Percentiles rank a stretch among this genome's conserved stretches.
Conservation (phyloP, 1,140 invertebrate species). For the Sycobia sp. region DNA sequence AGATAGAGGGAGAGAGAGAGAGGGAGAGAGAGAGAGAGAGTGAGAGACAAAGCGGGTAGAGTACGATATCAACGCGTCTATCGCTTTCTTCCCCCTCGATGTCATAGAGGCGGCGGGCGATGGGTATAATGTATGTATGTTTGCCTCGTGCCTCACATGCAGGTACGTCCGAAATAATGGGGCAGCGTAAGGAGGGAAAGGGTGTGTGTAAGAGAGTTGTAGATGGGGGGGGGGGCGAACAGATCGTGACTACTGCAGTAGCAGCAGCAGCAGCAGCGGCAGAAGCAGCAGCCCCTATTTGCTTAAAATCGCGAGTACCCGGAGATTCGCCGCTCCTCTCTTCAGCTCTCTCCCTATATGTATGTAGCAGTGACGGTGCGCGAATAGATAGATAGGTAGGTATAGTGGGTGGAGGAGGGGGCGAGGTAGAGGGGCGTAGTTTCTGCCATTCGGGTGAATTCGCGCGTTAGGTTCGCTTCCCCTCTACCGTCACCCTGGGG, state of each 20-base stretch:
- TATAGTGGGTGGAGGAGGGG: not conserved
- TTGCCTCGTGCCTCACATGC: constrained; percentile 16
- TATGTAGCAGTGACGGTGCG: not conserved
- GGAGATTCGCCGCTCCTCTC: not conserved
- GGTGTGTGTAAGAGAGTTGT: too few relatives aligned
- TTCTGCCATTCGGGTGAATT: too few relatives aligned
- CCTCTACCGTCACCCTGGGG: too few relatives aligned
- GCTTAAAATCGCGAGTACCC: constrained; percentile 12
- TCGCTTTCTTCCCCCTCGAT: too few relatives aligned
- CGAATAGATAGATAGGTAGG: not conserved
- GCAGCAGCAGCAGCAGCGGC: too few relatives aligned
- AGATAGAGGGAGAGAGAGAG: not conserved
- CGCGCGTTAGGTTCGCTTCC: not conserved
- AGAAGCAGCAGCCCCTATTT: constrained; percentile 20
- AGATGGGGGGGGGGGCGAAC: too few relatives aligned
- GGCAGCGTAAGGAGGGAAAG: not conserved
- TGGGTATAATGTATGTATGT: too few relatives aligned
- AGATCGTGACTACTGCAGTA: too few relatives aligned
- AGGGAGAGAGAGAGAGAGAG: not conserved
- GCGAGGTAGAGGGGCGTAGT: not conserved
- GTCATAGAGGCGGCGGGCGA: too few relatives aligned
- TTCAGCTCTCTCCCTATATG: too few relatives aligned
- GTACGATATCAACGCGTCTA: too few relatives aligned
- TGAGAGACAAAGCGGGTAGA: too few relatives aligned
- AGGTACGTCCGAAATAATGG: constrained; percentile 27